Evolutionary conservation across 2,888 invertebrate genomes (phyloP).

Genomic region (Acanthosoma haemorrhoidale): DNA sequence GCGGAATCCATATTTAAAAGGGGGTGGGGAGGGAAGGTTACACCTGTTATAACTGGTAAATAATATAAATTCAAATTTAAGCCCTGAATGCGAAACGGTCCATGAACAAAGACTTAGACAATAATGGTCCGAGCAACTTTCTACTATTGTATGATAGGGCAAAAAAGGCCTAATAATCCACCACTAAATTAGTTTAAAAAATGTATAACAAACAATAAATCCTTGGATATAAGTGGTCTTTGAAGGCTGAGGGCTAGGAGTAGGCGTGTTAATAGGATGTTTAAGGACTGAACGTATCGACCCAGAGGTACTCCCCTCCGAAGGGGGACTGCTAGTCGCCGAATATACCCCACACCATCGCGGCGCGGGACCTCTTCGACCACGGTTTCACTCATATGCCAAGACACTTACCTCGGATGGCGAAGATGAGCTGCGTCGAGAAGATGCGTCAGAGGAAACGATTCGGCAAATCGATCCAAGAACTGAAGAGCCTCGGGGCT

Average conservation of each 20-base stretch:
- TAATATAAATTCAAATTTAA: conserved; percentile 2
- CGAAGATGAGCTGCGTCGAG: conserved; percentile 5
- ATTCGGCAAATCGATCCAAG: not conserved
- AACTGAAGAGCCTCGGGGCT: not conserved
- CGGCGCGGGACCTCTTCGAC: not conserved
- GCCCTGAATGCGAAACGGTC: not conserved
- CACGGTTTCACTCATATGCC: too few relatives aligned
- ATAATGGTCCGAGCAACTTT: too few relatives aligned
- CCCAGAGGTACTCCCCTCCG: conserved; percentile 4
- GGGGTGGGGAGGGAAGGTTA: not conserved
- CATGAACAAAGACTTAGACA: not conserved
- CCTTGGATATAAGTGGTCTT: too few relatives aligned
- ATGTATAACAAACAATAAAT: too few relatives aligned
- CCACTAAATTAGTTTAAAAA: too few relatives aligned
- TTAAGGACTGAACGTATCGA: conserved; percentile 8
- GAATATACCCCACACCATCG: not conserved
- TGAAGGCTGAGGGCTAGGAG: not conserved
- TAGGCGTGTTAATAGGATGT: conserved; percentile 7
- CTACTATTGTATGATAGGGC: too few relatives aligned
- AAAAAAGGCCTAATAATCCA: too few relatives aligned
- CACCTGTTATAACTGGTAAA: conserved; percentile 5
- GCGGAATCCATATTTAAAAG: conserved; percentile 14
- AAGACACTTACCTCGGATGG: not conserved
- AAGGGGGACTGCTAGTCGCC: not conserved
- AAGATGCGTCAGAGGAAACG: not conserved